These are phyloP conservation scores for Euphydryas editha DNA, from an alignment of 2,888 invertebrate species.

Conservation along the genomic window DNA sequence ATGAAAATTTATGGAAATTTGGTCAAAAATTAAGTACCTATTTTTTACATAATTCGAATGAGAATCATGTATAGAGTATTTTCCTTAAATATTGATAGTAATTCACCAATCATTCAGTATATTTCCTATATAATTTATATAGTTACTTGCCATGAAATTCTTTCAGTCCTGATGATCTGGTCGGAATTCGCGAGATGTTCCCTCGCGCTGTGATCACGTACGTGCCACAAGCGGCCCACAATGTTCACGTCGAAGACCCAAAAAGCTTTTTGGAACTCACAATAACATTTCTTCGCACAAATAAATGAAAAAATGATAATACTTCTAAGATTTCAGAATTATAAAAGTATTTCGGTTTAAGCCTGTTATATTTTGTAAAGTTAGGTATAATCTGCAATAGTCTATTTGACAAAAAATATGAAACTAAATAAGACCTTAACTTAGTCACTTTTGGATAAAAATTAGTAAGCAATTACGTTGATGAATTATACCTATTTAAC, in stretches of 20 bases:
- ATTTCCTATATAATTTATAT: no score
- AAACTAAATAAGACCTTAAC: no score
- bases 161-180: conserved; percentile 81
- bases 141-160: not conserved
- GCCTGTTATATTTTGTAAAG: not conserved
- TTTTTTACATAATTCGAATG: no score
- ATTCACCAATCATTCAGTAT: no score
- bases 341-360: not conserved
- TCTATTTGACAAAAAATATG: no score
- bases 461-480: no score
- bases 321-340: not conserved
- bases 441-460: no score
- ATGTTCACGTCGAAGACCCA: conserved; percentile 63
- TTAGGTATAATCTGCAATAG: not conserved
- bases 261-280: conserved; percentile 71
- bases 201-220: conserved; percentile 66
- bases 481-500: no score
- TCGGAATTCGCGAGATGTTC: conserved; percentile 80
- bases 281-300: conserved; percentile 62
- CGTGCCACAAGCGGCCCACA: conserved; percentile 60
- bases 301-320: conserved; percentile 27
- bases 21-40: no score
- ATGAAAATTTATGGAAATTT: no score
- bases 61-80: no score
- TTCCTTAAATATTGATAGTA: no score